Evolutionary conservation across 2,113 vertebrate species (phyloP).

Genomic region (Lucifuga dentata): DNA sequence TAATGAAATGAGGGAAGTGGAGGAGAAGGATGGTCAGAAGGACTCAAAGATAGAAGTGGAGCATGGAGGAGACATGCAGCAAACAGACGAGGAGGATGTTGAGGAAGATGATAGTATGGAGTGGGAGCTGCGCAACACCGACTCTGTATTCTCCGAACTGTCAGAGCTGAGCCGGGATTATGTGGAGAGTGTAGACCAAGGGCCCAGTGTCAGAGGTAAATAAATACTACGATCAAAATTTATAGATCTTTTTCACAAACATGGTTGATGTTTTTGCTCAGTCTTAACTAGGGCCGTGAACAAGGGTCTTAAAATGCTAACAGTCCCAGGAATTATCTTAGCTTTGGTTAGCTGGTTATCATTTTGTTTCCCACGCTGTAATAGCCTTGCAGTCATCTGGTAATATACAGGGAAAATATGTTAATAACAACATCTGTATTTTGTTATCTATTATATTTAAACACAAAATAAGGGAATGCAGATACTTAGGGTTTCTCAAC

Average conservation of each 20-base stretch:
- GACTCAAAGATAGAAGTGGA: conserved; percentile 5
- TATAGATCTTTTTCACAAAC: neutral
- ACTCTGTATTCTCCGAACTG: conserved; percentile 85
- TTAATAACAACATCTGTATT: neutral
- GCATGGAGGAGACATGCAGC: conserved; percentile 7
- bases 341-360: neutral
- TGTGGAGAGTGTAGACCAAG: conserved; percentile 83
- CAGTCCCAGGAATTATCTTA: neutral
- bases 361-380: neutral
- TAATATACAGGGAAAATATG: neutral
- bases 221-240: neutral
- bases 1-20: conserved; percentile 51
- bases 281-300: neutral
- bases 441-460: neutral
- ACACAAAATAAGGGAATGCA: conserved; percentile 7
- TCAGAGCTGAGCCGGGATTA: conserved; percentile 83
- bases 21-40: conserved; percentile 24
- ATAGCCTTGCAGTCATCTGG: neutral
- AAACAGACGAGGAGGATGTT: conserved; percentile 41
- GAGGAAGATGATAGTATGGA: conserved; percentile 77
- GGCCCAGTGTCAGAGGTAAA: conserved; percentile 81
- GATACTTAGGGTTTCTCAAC: neutral
- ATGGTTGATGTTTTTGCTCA: neutral
- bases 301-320: neutral
- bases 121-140: conserved; percentile 82